A percentile compares a stretch with the other conserved stretches of the same genome.
Evolutionary conservation across 2,113 vertebrate species (phyloP).

Genomic region (Cebidichthys violaceus): DNA sequence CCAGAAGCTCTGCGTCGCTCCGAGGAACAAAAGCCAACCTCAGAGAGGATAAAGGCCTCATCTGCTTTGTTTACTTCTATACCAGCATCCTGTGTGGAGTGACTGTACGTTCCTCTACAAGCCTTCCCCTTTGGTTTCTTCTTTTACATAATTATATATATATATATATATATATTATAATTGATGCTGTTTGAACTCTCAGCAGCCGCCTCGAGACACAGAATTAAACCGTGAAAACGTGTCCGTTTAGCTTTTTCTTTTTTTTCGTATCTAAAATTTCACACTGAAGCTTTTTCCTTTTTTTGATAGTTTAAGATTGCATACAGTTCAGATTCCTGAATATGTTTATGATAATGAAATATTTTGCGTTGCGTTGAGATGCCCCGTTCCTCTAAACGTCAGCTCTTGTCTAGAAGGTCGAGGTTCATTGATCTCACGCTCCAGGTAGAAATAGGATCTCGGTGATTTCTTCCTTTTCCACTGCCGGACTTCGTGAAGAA

Average conservation of each 20-base stretch:
- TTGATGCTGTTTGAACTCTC: conserved; percentile 42
- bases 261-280: neutral
- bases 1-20: neutral
- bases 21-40: conserved; percentile 13
- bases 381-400: conserved; percentile 15
- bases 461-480: conserved; percentile 1
- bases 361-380: neutral
- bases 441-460: conserved; percentile 6
- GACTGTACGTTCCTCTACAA: conserved; percentile 5
- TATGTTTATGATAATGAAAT: conserved; percentile 26
- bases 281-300: conserved; percentile 1
- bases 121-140: conserved; percentile 27
- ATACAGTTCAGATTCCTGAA: conserved; percentile 7
- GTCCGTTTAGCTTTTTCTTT: neutral
- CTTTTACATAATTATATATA: too few species aligned
- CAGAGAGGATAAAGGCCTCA: neutral
- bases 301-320: conserved; percentile 5
- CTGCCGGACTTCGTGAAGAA: conserved; percentile 7
- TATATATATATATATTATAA: conserved; percentile 7
- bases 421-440: conserved; percentile 27
- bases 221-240: conserved; percentile 31
- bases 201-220: conserved; percentile 27
- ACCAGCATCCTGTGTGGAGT: conserved; percentile 18
- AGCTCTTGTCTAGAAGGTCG: neutral
- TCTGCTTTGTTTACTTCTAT: neutral